Evolutionary conservation across 92 coral and sea anemone species (phyloP), one percentile per base, ranked within the genome.

Genomic region (Epizoanthus scotinus): DNA sequence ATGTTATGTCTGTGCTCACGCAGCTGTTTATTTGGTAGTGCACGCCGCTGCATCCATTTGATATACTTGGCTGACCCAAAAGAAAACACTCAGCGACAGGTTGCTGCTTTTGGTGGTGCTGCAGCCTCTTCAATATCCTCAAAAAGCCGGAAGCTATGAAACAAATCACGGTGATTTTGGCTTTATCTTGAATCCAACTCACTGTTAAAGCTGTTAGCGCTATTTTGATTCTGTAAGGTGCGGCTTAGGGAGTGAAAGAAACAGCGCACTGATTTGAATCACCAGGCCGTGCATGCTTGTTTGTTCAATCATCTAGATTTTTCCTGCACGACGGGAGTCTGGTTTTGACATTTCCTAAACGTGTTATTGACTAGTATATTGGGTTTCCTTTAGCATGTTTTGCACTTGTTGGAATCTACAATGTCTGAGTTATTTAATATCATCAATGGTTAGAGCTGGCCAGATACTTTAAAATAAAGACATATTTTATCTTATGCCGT

Each of bases 221-320:
- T 58, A 75, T 63, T 21, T 3, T 22, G 56, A 59, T 20, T 31
- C 6, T 49, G 58, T 18, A 64, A 58, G 67, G 31, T 2, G 80
- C 28, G 80, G 80, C 63, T 38, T n/a, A 20, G 60, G 29, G 31
- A 20, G 26, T 36, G 44, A 38, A 44, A 57, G 59, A 26, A 73
- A n/a, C 79, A 73, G 66, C 55, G 19, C 49, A 73, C 40, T 34
- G 40, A 34, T 27, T 73, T 25, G 65, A 58, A 74, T 52, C 67
- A 59, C 22, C 68, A n/a, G n/a, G n/a, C n/a, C n/a, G n/a, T n/a
- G n/a, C n/a, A 19, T 34, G 81, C 5, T 59, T 75, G 81, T 59
- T 75, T 75, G 66, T 75, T 68, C 73, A 44, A 68, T 21, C 42
- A 58, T 75, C 81, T 75, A 75, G 81, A 75, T 13, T 49, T 75